phyloP scores from a whole-genome alignment of 2,113 vertebrate genomes.

The Ictidomys tridecemlineatus region DNA sequence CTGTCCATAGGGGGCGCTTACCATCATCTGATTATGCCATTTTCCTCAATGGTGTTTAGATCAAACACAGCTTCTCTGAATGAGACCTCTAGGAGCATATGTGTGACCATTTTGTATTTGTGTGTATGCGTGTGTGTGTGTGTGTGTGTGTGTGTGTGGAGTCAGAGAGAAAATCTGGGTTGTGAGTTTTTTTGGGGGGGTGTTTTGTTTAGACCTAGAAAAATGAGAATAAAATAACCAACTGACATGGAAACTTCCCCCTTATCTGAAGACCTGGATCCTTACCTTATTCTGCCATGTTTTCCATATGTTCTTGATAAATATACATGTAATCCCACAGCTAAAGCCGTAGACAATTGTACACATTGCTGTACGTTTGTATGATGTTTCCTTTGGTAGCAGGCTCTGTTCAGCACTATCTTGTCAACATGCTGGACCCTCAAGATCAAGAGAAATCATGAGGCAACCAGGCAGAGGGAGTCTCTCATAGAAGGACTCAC shows the following conservation, averaged over 20 bases:
- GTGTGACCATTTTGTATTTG: no score
- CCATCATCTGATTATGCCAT: no score
- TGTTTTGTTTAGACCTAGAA: neutral
- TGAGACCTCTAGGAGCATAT: neutral
- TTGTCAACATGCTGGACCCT: neutral
- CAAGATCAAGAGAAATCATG: neutral
- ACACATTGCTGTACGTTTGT: neutral
- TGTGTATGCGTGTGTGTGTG: no score
- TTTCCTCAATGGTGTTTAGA: no score
- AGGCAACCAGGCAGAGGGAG: neutral
- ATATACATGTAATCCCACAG: neutral
- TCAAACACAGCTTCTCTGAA: conserved; percentile 22
- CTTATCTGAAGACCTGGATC: neutral
- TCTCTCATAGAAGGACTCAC: rapidly evolving
- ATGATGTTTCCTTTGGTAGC: neutral
- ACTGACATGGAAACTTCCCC: neutral
- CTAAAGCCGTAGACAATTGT: neutral
- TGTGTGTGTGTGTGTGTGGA: no score
- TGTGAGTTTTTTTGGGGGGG: no score
- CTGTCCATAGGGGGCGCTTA: no score
- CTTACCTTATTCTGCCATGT: neutral
- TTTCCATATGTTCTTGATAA: neutral
- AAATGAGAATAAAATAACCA: neutral
- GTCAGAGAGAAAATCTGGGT: no score
- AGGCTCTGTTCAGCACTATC: neutral